Base-by-base conservation (phyloP, 2,113 vertebrate genomes). In the Prunella fulvescens region DNA sequence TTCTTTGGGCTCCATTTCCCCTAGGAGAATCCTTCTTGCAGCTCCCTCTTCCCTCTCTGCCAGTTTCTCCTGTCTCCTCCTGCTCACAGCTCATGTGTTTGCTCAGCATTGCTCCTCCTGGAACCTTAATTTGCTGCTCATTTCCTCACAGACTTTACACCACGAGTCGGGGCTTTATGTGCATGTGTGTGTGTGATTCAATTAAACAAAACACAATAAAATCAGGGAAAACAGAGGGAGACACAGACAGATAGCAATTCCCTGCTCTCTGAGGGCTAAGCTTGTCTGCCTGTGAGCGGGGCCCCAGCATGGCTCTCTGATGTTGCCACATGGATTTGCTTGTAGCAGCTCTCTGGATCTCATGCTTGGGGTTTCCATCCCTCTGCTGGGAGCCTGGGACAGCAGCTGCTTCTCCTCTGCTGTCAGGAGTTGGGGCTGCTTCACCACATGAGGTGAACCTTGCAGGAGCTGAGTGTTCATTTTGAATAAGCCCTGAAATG, bases 181-280 rank as follows among this genome's bases (percentile, higher is more conserved):
- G 92, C 94, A 93, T 94, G 88, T 73, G 92, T 85, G 86, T 91
- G 69, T 91, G 92, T 79, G 88, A 91, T 86, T 93, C 93, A 96
- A 88, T 94, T 90, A 96, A 96, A 92, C 96, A 96, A 96, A 97
- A 96, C 95, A 97, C 86, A 96, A 80, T 93, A 88, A 97, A 95
- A 85, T 80, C 65, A 92, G 61, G 50, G 81, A 61, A 92, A 96
- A 91, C 69, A 94, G 84, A 61, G 78, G 69, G 65, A 73, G 88
- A 81, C 47, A 28, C 69, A 90, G 90, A 48, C 88, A 88, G 93
- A 40, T 14, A 95, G 88, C 50, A 84, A 56, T 81, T 91, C 74
- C 84, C 77, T 13, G 11, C 90, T 79, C 96, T 94, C 95, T 0
- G 3, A 92, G 92, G 90, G 60, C 90, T 92, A 37, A 92, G 71